These are phyloP conservation scores for Melanocharis versteri DNA, from an alignment of 2,113 vertebrate species.

Conservation along the genomic window DNA sequence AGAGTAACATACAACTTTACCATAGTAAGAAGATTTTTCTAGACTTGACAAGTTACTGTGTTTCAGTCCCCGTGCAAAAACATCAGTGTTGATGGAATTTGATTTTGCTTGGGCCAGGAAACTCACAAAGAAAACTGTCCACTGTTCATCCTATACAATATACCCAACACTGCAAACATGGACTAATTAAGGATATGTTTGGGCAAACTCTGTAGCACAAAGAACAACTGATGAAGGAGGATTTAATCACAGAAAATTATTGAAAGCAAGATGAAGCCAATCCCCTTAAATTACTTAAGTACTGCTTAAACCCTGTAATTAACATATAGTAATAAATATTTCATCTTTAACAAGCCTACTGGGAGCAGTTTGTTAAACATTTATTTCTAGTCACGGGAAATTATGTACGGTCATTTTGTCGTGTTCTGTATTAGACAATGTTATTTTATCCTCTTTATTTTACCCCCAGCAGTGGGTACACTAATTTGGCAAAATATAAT, in stretches of 20 bases:
- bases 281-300: slow-evolving; percentile 12
- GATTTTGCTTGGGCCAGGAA: background rate
- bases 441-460: background rate
- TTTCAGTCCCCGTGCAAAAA: background rate
- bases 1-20: background rate
- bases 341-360: slow-evolving; percentile 30
- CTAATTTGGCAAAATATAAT: background rate
- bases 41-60: background rate
- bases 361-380: slow-evolving; percentile 42
- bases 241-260: background rate
- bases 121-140: background rate
- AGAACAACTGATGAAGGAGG: background rate
- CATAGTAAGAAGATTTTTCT: background rate
- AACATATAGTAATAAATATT: slow-evolving; percentile 56
- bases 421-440: background rate
- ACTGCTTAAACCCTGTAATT: slow-evolving; percentile 32
- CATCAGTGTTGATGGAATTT: background rate
- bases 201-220: background rate
- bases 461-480: background rate
- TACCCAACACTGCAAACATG: background rate
- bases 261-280: background rate
- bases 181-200: background rate
- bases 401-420: background rate
- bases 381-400: background rate
- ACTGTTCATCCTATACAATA: background rate